phyloP scores from a whole-genome alignment of 2,797 vertebrate species.

The Helicolenus hilgendorfi region DNA sequence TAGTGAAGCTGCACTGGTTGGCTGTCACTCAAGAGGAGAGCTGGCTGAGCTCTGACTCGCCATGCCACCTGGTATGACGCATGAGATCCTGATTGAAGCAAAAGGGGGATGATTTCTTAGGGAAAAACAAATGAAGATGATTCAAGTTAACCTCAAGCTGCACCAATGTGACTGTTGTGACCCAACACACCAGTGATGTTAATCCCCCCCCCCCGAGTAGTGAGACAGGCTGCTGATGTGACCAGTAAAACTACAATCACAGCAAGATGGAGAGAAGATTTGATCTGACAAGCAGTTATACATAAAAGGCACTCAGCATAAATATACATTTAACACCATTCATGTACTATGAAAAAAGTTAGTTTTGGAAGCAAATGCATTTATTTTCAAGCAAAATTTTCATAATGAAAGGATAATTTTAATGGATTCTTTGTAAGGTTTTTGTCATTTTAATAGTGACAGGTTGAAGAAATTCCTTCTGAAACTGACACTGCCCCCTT shows the following conservation, averaged over 20 bases:
- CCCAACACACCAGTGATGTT: constrained; percentile 11
- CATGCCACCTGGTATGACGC: background rate
- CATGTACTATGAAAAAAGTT: background rate
- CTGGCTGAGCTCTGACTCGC: constrained; percentile 7
- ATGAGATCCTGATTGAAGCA: background rate
- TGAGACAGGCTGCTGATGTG: constrained; percentile 29
- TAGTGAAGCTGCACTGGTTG: constrained; percentile 34
- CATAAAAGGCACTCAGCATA: background rate
- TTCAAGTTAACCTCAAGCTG: background rate
- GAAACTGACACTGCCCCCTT: constrained; percentile 60
- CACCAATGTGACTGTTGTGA: background rate
- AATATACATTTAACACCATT: background rate
- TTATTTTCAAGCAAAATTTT: background rate
- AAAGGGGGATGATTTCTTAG: background rate
- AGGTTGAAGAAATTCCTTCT: background rate
- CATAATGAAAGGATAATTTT: background rate
- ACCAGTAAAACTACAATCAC: background rate
- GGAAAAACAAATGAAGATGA: background rate
- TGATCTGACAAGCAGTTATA: background rate
- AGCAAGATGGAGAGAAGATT: background rate
- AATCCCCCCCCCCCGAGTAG: constrained; percentile 25
- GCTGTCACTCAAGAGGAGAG: constrained; percentile 15
- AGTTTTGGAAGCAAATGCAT: background rate
- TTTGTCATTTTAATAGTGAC: background rate
- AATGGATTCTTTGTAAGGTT: background rate